Percentiles rank a stretch among this genome's conserved stretches.
Conservation (phyloP, 2,113 vertebrate species). For the Podarcis muralis region DNA sequence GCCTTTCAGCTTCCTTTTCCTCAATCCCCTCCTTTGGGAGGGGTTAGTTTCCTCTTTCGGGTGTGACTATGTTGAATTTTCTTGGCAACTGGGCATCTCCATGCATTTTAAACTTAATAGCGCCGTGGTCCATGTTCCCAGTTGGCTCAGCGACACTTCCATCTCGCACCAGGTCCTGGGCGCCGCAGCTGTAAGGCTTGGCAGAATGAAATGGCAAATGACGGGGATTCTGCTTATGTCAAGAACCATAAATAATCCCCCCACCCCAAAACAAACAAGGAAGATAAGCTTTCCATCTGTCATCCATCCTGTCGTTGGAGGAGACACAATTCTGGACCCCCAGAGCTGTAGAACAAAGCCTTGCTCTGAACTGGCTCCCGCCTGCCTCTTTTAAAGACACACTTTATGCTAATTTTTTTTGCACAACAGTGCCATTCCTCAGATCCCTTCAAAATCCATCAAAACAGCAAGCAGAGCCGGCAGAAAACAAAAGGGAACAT, state of each 20-base stretch:
- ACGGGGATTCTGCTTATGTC: accelerated
- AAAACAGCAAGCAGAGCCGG: neutral
- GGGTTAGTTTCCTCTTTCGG: no score
- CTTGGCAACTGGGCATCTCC: no score
- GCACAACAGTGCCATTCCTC: neutral
- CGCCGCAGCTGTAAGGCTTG: neutral
- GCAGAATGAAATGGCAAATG: slow-evolving; percentile 2
- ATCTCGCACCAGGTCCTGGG: no score
- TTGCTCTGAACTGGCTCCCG: neutral
- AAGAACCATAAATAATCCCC: accelerated
- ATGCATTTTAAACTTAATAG: no score
- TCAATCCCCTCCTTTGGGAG: no score
- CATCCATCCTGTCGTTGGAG: neutral
- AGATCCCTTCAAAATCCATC: neutral
- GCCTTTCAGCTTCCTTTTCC: no score
- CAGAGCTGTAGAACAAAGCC: accelerated
- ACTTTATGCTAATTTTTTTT: neutral
- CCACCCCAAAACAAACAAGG: neutral
- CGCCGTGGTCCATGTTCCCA: no score
- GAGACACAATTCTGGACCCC: slow-evolving; percentile 34
- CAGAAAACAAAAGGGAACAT: slow-evolving; percentile 24
- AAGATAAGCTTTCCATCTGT: slow-evolving; percentile 18
- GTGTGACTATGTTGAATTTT: no score
- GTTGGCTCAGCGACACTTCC: no score
- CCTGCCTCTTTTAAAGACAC: accelerated